Conservation (phyloP, 2,888 invertebrate genomes). For the Entomobrya multifasciata region DNA sequence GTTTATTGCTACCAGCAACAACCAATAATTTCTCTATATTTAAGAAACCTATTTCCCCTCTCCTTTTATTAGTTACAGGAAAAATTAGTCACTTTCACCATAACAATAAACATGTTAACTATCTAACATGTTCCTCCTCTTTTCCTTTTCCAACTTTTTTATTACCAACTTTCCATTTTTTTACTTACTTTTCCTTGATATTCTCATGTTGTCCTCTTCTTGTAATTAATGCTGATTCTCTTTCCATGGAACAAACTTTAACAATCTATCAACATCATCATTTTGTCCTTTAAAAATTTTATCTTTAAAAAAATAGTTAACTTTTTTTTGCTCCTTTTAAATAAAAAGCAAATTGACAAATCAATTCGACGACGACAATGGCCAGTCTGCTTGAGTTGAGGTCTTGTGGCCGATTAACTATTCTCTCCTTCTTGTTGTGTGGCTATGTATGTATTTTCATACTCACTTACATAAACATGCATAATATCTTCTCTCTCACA, state of each 20-base stretch:
- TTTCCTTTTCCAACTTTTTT: neutral
- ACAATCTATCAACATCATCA: neutral
- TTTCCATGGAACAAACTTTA: no score
- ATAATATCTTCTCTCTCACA: neutral
- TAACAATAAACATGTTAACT: neutral
- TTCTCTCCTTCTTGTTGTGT: slow-evolving; percentile 58
- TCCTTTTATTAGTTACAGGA: no score
- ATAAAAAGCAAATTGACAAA: slow-evolving; percentile 44
- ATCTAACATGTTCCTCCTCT: neutral
- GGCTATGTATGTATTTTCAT: slow-evolving; percentile 38
- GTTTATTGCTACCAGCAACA: neutral
- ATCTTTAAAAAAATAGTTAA: neutral
- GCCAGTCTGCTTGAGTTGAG: slow-evolving; percentile 69
- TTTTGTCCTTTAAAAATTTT: neutral
- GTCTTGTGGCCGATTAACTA: slow-evolving; percentile 72
- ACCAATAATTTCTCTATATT: neutral
- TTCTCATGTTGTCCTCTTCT: no score
- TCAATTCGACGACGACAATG: slow-evolving; percentile 27
- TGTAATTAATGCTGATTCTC: no score
- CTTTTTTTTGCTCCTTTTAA: slow-evolving; percentile 28
- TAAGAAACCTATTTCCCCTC: no score
- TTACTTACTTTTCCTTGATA: no score
- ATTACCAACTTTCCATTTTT: no score
- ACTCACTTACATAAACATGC: neutral
- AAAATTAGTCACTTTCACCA: neutral